Evolutionary conservation across 2,888 invertebrate genomes (phyloP).

Genomic region (Alsophila aescularia): DNA sequence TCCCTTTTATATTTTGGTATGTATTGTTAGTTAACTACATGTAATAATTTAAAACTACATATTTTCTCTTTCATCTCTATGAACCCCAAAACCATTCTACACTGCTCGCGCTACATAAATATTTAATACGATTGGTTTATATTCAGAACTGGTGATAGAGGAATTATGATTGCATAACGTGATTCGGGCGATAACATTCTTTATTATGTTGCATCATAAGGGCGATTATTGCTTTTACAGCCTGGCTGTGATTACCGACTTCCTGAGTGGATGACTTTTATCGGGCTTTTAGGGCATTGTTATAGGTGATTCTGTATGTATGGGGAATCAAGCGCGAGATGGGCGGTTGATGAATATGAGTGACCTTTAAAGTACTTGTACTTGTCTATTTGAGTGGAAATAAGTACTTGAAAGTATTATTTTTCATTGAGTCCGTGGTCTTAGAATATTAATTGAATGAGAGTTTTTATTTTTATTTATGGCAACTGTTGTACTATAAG

Average conservation of each 20-base stretch:
- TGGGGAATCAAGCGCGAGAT: slow-evolving; percentile 13
- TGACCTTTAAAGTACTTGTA: neutral
- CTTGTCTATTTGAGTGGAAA: too few species aligned
- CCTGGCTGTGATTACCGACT: slow-evolving; percentile 51
- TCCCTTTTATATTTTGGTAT: too few species aligned
- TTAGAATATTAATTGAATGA: too few species aligned
- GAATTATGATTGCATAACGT: slow-evolving; percentile 66
- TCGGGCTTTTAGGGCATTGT: slow-evolving; percentile 50
- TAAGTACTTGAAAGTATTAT: too few species aligned
- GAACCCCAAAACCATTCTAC: slow-evolving; percentile 30
- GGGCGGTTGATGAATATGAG: slow-evolving; percentile 7
- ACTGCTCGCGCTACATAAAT: slow-evolving; percentile 50
- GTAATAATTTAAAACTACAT: neutral
- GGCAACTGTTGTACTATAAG: too few species aligned
- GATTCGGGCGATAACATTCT: slow-evolving; percentile 56
- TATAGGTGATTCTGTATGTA: slow-evolving; percentile 36
- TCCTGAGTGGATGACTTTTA: slow-evolving; percentile 57
- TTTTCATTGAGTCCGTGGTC: too few species aligned
- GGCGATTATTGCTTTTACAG: slow-evolving; percentile 51
- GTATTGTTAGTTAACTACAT: too few species aligned
- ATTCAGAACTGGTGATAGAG: slow-evolving; percentile 60
- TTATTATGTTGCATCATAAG: slow-evolving; percentile 51
- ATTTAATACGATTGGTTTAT: slow-evolving; percentile 60
- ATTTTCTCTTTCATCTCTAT: neutral
- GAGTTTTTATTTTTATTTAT: too few species aligned